These are phyloP conservation scores for Pristionchus maxplancki DNA, from an alignment of 2,888 invertebrate genomes.

Conservation along the genomic window DNA sequence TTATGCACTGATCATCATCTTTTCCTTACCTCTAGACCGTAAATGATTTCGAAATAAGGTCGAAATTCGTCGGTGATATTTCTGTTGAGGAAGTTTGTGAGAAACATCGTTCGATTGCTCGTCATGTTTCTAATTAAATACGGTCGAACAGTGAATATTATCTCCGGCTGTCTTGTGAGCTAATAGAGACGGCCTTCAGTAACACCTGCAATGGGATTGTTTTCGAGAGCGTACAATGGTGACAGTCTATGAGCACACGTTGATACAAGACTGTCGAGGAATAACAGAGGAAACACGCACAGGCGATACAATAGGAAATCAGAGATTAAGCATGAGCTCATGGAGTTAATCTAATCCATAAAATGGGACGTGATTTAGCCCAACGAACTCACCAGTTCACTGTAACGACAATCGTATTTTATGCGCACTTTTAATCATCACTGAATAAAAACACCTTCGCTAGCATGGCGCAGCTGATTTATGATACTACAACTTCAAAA, in stretches of 20 bases:
- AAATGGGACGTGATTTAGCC: neutral
- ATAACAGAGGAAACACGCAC: neutral
- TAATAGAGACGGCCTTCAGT: neutral
- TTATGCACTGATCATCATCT: neutral
- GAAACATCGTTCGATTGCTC: neutral
- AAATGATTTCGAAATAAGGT: neutral
- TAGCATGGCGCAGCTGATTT: neutral
- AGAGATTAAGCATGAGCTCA: neutral
- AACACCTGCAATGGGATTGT: neutral
- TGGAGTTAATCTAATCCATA: neutral
- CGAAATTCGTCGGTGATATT: neutral
- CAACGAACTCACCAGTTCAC: neutral
- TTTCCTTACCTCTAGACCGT: neutral
- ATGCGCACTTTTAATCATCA: neutral
- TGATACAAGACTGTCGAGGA: neutral
- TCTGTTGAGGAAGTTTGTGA: neutral
- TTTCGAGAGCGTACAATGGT: neutral
- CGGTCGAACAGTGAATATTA: neutral
- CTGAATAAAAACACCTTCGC: neutral
- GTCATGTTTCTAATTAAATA: neutral
- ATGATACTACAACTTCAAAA: neutral
- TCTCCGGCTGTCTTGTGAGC: neutral
- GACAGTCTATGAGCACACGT: neutral
- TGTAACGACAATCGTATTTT: neutral
- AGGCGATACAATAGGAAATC: neutral